A percentile compares a stretch with the other conserved stretches of the same genome.
phyloP scores from a whole-genome alignment of 2,888 invertebrate species.

The Drosophila bunnanda region DNA sequence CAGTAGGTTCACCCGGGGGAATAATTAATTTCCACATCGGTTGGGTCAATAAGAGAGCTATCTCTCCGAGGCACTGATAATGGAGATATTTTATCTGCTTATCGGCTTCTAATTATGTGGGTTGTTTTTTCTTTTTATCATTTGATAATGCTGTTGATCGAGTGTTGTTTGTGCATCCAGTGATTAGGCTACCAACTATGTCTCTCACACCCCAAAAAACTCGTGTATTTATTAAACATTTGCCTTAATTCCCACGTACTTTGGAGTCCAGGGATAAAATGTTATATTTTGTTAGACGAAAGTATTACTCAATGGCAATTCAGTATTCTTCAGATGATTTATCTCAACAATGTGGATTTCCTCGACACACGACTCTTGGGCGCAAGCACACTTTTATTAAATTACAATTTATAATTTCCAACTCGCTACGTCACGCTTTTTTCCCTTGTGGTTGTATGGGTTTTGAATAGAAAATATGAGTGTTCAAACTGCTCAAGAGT shows the following conservation, averaged over 20 bases:
- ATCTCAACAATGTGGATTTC: conserved; percentile 16
- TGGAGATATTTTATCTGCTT: conserved; percentile 24
- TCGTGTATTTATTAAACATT: conserved; percentile 7
- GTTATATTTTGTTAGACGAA: not conserved
- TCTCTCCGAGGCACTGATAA: conserved; percentile 4
- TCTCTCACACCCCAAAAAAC: not conserved
- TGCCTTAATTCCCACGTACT: conserved; percentile 37
- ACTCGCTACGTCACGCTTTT: conserved; percentile 33
- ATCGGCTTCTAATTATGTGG: conserved; percentile 32
- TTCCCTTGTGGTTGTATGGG: conserved; percentile 17
- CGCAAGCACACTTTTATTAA: conserved; percentile 3
- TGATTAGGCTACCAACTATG: conserved; percentile 45
- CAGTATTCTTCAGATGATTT: conserved; percentile 22
- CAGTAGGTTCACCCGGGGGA: conserved; percentile 12
- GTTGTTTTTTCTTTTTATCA: conserved; percentile 3
- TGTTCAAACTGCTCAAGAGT: conserved; percentile 6
- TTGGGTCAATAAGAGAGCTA: conserved; percentile 18
- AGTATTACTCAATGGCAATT: conserved; percentile 25
- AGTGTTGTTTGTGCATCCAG: conserved; percentile 20
- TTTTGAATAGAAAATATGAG: conserved; percentile 17
- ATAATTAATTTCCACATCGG: conserved; percentile 19
- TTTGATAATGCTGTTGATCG: conserved; percentile 11
- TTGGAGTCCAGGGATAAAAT: conserved; percentile 7
- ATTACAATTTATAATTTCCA: conserved; percentile 39
- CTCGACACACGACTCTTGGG: conserved; percentile 10